Conservation (phyloP, 2,888 invertebrate genomes). For the Cantharis rustica region DNA sequence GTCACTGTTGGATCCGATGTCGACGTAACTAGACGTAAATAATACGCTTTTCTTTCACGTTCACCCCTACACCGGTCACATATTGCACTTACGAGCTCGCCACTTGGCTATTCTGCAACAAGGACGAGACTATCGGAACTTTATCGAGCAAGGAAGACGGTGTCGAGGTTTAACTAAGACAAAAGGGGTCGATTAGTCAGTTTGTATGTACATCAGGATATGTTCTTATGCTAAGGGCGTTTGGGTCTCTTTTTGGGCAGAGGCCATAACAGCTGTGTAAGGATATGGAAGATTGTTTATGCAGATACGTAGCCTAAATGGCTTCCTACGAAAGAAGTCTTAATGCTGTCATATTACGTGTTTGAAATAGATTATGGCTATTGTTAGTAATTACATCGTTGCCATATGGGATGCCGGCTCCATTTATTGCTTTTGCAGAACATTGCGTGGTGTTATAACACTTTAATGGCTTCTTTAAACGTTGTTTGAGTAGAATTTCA, state of each 20-base stretch:
- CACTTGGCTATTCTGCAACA: slow-evolving; percentile 39
- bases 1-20: slow-evolving; percentile 3
- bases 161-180: slow-evolving; percentile 42
- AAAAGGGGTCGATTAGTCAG: slow-evolving; percentile 54
- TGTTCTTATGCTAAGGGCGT: slow-evolving; percentile 38
- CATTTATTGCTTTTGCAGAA: slow-evolving; percentile 43
- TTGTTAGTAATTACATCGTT: slow-evolving; percentile 54
- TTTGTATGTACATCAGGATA: slow-evolving; percentile 51
- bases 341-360: slow-evolving; percentile 58
- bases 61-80: slow-evolving; percentile 27
- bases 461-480: slow-evolving; percentile 45
- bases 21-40: not conserved
- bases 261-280: slow-evolving; percentile 50
- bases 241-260: slow-evolving; percentile 46
- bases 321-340: slow-evolving; percentile 55
- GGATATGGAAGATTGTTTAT: slow-evolving; percentile 54
- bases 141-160: slow-evolving; percentile 31
- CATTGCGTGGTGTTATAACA: slow-evolving; percentile 49
- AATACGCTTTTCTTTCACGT: slow-evolving; percentile 1
- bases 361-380: slow-evolving; percentile 57
- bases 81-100: slow-evolving; percentile 42
- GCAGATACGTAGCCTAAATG: slow-evolving; percentile 53
- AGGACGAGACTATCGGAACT: slow-evolving; percentile 34
- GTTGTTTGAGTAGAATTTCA: slow-evolving; percentile 28
- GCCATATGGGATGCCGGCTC: slow-evolving; percentile 51